Evolutionary conservation across 2,888 invertebrate genomes (phyloP).

Genomic region (Neocrepidodera transversa): DNA sequence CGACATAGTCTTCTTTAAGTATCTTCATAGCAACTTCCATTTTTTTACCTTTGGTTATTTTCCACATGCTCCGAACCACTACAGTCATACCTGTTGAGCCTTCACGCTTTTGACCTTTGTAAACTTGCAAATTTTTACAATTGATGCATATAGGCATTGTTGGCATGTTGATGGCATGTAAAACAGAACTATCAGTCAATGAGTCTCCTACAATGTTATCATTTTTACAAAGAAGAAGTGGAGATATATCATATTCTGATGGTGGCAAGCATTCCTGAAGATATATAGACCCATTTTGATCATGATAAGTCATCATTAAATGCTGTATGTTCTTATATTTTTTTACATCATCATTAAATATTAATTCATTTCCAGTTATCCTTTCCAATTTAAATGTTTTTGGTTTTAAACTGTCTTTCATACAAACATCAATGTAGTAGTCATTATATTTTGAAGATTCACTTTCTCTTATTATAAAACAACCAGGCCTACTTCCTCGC

Average conservation of each 20-base stretch:
- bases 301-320: constrained; percentile 69
- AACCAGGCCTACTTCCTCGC: constrained; percentile 75
- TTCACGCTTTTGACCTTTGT: constrained; percentile 69
- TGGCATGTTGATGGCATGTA: constrained; percentile 55
- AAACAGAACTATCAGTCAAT: constrained; percentile 60
- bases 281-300: constrained; percentile 67
- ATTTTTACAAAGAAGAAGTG: constrained; percentile 70
- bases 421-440: constrained; percentile 83
- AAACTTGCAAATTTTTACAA: constrained; percentile 72
- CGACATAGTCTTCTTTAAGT: constrained; percentile 70
- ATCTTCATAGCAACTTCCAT: constrained; percentile 82
- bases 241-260: constrained; percentile 84
- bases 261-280: constrained; percentile 82
- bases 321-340: constrained; percentile 68
- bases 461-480: constrained; percentile 83
- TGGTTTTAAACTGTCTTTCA: constrained; percentile 72
- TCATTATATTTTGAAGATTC: constrained; percentile 76
- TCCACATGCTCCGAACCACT: constrained; percentile 80
- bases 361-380: constrained; percentile 66
- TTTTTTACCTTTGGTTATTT: constrained; percentile 76
- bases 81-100: constrained; percentile 70
- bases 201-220: constrained; percentile 67
- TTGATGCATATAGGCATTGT: constrained; percentile 71
- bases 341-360: constrained; percentile 61
- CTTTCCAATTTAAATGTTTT: constrained; percentile 75